These are phyloP conservation scores for Agonopterix alstromeriana DNA, from an alignment of 2,888 invertebrate species.

Conservation along the genomic window DNA sequence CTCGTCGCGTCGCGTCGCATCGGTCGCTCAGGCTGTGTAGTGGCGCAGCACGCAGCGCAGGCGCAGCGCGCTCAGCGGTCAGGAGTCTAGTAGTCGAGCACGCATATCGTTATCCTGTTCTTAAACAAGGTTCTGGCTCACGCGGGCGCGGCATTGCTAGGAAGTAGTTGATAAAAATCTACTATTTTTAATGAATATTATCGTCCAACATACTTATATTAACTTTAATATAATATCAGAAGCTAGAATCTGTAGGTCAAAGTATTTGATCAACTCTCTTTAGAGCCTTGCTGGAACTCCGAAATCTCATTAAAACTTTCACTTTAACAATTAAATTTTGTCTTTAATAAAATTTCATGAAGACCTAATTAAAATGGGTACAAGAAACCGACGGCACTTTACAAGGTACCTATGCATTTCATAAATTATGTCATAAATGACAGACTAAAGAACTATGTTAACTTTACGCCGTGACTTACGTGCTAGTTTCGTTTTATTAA, in stretches of 20 bases:
- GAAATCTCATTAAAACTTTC: conserved; percentile 10
- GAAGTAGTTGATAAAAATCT: conserved; percentile 37
- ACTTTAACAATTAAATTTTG: conserved; percentile 12
- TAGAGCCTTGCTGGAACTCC: conserved; percentile 8
- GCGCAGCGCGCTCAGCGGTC: too few species aligned
- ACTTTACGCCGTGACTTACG: conserved; percentile 68
- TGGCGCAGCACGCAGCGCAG: too few species aligned
- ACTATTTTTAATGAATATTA: conserved; percentile 33
- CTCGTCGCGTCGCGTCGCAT: too few species aligned
- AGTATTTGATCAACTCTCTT: conserved; percentile 6
- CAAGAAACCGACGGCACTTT: conserved; percentile 63
- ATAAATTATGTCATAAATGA: conserved; percentile 70
- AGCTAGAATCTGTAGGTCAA: conserved; percentile 41
- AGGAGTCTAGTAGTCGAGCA: background rate
- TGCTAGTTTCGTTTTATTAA: conserved; percentile 55
- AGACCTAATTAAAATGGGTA: conserved; percentile 64
- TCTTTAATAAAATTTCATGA: conserved; percentile 37
- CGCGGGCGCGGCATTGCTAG: conserved; percentile 13
- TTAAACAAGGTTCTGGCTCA: background rate
- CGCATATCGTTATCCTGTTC: background rate
- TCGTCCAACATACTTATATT: conserved; percentile 32
- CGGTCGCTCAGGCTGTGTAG: too few species aligned
- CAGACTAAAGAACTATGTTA: conserved; percentile 67
- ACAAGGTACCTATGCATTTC: conserved; percentile 62
- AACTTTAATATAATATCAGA: conserved; percentile 38